Conservation (phyloP, 2,888 invertebrate species). For the Gnatocerus cornutus region DNA sequence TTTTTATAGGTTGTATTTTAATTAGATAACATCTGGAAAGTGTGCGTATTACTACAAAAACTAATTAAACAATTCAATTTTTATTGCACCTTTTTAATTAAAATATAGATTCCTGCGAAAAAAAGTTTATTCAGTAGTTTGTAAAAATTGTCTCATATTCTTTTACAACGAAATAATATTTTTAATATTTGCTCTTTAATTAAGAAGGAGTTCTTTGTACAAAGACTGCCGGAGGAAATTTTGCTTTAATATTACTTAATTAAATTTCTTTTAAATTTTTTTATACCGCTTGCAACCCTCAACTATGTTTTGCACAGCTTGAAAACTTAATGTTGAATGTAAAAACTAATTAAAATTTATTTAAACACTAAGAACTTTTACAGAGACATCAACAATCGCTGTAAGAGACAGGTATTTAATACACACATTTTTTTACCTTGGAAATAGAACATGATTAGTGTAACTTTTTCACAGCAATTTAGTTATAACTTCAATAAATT, state of each 20-base stretch:
- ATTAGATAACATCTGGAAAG: constrained; percentile 5
- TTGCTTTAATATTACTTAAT: constrained; percentile 8
- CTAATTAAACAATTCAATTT: background rate
- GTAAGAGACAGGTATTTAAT: too few relatives aligned
- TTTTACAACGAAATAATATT: constrained; percentile 5
- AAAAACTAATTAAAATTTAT: too few relatives aligned
- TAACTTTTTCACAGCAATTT: constrained; percentile 1
- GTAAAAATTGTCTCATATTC: background rate
- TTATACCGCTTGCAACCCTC: background rate
- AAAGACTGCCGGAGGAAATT: background rate
- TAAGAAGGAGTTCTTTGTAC: constrained; percentile 5
- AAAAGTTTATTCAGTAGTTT: constrained; percentile 8
- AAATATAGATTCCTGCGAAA: background rate
- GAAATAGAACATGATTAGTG: constrained; percentile 4
- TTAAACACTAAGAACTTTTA: too few relatives aligned
- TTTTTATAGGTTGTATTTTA: constrained; percentile 7
- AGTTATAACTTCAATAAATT: constrained; percentile 10
- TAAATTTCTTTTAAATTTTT: constrained; percentile 9
- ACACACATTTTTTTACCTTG: too few relatives aligned
- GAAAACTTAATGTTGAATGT: too few relatives aligned
- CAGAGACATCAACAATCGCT: too few relatives aligned
- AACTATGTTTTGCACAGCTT: background rate
- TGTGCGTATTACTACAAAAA: background rate
- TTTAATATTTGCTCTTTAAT: constrained; percentile 1
- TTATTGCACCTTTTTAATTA: background rate